A percentile compares a stretch with the other conserved stretches of the same genome.
Conservation (phyloP, 2,888 invertebrate species). For the Cantharis flavilabris region DNA sequence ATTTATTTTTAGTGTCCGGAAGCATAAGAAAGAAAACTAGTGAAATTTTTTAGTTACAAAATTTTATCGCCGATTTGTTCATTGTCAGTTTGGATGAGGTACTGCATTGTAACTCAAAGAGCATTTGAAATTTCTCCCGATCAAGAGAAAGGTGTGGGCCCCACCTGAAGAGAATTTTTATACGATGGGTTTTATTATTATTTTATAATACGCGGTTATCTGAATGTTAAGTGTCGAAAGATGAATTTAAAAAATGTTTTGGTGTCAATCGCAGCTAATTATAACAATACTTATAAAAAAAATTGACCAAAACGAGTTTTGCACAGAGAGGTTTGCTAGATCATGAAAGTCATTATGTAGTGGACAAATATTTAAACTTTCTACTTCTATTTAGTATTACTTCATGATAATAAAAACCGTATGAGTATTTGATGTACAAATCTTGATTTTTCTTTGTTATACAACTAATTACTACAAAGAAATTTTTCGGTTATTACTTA, state of each 20-base stretch:
- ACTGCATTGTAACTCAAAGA: constrained; percentile 10
- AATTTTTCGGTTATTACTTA: not conserved
- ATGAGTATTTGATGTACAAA: constrained; percentile 1
- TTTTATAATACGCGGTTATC: not conserved
- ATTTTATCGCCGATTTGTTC: not conserved
- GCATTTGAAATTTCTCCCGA: constrained; percentile 18
- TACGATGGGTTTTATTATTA: not conserved
- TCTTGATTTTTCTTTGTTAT: not conserved
- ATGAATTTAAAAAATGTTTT: not conserved
- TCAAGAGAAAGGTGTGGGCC: constrained; percentile 22
- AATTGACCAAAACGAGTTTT: not conserved
- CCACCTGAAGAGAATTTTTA: constrained; percentile 13
- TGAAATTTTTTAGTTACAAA: not conserved
- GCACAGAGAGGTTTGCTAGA: constrained; percentile 2
- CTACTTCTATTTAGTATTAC: constrained; percentile 20
- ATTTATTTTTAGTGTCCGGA: not conserved
- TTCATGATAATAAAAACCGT: constrained; percentile 23
- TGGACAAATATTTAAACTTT: constrained; percentile 30
- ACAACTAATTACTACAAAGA: not conserved
- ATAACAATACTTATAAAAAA: not conserved
- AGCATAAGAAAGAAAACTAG: not conserved
- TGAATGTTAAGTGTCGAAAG: not conserved
- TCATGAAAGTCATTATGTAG: constrained; percentile 18
- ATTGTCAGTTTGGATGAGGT: constrained; percentile 16
- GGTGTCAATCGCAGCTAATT: not conserved